A percentile compares a stretch with the other conserved stretches of the same genome.
phyloP scores from a whole-genome alignment of 2,113 vertebrate species.

The Aphyosemion australe region DNA sequence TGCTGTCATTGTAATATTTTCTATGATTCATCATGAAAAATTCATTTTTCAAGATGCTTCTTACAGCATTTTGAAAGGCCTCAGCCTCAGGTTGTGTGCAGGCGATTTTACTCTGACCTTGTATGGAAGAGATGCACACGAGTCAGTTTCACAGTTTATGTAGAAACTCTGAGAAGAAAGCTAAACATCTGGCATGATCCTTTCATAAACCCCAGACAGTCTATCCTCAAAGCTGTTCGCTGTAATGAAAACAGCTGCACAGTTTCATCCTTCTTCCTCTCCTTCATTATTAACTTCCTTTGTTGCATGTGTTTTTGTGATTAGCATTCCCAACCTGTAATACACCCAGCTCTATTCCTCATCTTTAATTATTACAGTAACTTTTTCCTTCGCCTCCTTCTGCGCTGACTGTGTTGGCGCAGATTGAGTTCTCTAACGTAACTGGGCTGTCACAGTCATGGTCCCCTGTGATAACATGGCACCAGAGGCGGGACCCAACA shows the following conservation, averaged over 20 bases:
- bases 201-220: constrained; percentile 34
- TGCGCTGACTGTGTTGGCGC: constrained; percentile 25
- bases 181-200: constrained; percentile 26
- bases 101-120: not conserved
- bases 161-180: not conserved
- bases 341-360: constrained; percentile 11
- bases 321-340: constrained; percentile 25
- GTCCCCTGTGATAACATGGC: constrained; percentile 40
- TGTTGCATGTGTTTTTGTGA: constrained; percentile 10
- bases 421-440: constrained; percentile 41
- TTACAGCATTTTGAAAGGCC: not conserved
- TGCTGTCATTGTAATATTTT: not conserved
- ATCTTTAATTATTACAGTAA: constrained; percentile 31
- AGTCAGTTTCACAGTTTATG: not conserved
- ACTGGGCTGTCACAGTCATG: constrained; percentile 37
- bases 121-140: not conserved
- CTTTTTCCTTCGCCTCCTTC: constrained; percentile 19
- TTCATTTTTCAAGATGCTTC: not conserved
- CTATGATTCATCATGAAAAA: no score
- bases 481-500: constrained; percentile 51
- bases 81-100: not conserved
- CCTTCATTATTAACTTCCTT: constrained; percentile 19
- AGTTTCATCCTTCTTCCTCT: constrained; percentile 10
- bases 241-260: constrained; percentile 41
- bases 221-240: constrained; percentile 17